A percentile compares a stretch with the other conserved stretches of the same genome.
These are phyloP conservation scores for Epinephelus lanceolatus DNA, from an alignment of 2,113 vertebrate genomes.

Conservation along the genomic window DNA sequence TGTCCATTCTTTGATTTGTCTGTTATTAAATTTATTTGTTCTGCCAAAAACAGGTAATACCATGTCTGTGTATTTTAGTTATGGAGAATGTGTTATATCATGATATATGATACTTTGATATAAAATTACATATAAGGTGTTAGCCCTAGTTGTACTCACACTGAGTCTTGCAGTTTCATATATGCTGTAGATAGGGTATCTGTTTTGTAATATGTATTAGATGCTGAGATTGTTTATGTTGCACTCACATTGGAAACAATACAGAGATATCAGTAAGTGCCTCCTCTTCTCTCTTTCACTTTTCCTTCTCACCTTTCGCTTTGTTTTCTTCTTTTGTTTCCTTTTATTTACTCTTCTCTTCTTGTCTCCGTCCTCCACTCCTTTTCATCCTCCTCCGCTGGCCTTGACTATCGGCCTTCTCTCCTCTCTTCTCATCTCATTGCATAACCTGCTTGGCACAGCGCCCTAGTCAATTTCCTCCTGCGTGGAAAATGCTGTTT, in stretches of 20 bases:
- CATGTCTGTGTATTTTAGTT: not conserved
- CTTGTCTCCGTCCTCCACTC: conserved; percentile 20
- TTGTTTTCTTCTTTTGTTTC: conserved; percentile 6
- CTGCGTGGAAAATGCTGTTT: conserved; percentile 67
- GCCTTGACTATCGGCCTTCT: conserved; percentile 52
- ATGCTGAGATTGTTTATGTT: conserved; percentile 10
- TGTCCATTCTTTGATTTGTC: not conserved
- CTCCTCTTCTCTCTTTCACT: not conserved
- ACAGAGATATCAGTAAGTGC: not conserved
- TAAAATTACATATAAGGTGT: not conserved
- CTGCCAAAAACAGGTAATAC: not conserved
- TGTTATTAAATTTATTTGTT: not conserved
- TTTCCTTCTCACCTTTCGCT: not conserved
- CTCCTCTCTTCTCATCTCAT: conserved; percentile 63
- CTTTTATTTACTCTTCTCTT: not conserved
- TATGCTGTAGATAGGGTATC: not conserved
- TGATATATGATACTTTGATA: not conserved
- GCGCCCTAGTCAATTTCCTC: conserved; percentile 70
- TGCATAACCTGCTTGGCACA: conserved; percentile 76
- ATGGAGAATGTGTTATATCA: not conserved
- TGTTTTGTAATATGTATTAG: conserved; percentile 22
- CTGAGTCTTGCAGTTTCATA: not conserved
- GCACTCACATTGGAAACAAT: not conserved
- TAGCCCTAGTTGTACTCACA: not conserved
- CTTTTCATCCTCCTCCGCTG: conserved; percentile 42